Conservation (phyloP, 2,113 vertebrate genomes). For the Saimiri boliviensis region DNA sequence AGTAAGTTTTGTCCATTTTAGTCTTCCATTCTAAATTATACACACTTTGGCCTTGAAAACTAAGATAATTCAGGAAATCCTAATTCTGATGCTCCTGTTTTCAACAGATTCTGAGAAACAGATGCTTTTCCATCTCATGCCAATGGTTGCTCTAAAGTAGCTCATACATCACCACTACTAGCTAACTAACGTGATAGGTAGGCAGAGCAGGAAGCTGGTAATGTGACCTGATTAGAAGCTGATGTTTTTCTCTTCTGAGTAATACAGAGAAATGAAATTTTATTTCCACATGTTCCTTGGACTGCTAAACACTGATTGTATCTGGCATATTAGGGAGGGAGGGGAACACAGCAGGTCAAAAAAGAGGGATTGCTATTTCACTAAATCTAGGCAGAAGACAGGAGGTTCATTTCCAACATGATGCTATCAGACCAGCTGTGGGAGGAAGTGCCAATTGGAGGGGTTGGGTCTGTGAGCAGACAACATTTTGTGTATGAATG, state of each 20-base stretch:
- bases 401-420: constrained; percentile 53
- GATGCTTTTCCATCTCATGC: constrained; percentile 32
- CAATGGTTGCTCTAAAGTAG: background rate
- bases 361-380: constrained; percentile 31
- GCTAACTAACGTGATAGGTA: background rate
- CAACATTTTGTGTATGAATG: constrained; percentile 39
- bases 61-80: background rate
- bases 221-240: constrained; percentile 13
- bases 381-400: constrained; percentile 36
- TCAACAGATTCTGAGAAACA: constrained; percentile 37
- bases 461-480: constrained; percentile 32
- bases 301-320: constrained; percentile 48
- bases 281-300: constrained; percentile 2
- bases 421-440: constrained; percentile 10
- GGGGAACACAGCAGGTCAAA: background rate
- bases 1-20: constrained; percentile 11
- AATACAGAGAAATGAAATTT: constrained; percentile 57
- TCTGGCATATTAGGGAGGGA: background rate
- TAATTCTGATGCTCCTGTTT: background rate
- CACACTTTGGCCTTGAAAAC: background rate
- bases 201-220: background rate
- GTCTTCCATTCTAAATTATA: constrained; percentile 9
- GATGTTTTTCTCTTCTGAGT: constrained; percentile 43
- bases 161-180: background rate
- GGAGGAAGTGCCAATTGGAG: background rate